Base-by-base conservation (phyloP, 2,888 invertebrate species). In the Acholoe squamosa region DNA sequence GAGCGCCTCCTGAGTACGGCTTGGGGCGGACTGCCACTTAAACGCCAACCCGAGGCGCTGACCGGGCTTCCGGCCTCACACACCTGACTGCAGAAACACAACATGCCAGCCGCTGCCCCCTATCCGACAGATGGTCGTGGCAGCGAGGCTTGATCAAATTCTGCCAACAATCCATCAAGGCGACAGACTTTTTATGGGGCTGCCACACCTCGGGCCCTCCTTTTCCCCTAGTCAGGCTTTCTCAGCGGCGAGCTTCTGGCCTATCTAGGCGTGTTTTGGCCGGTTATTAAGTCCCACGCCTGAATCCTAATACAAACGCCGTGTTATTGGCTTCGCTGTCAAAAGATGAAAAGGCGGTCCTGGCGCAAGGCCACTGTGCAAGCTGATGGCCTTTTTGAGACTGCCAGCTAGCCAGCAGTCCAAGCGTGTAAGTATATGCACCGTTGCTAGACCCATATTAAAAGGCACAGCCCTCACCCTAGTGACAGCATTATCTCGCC, bases 71-170 rank as follows among this genome's bases (percentile, higher is more conserved):
- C 80, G 33, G 80, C 22, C 16, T 33, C 80, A 80, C 80, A 80
- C 80, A 80, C 80, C 33, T 80, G 80, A 80, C 80, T 80, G 80
- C 34, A 33, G 34, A 43, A 80, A 43, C 43, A 80, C 80, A 80
- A 80, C 80, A 34, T 80, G 5, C 12, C 33, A 33, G 80, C 43
- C 71, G 31, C 28, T 7, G 28, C 28, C 31, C 43, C 34, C 10
- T 19, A 84, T 84, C 14, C 86, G 52, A 86, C 86, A 86, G 86
- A 86, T 86, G 86, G 86, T 54, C 86, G 52, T 31, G 52, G 28
- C 54, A 56, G 28, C 86, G 86, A 52, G 86, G 54, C 56, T 54
- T 56, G 86, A 86, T 86, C 86, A 86, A 86, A 86, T 86, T 86
- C 52, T 52, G 54, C 31, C 25, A 7, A 54, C 86, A 54, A 86